Evolutionary conservation across 2,113 vertebrate species (phyloP).

Genomic region (Solea solea): DNA sequence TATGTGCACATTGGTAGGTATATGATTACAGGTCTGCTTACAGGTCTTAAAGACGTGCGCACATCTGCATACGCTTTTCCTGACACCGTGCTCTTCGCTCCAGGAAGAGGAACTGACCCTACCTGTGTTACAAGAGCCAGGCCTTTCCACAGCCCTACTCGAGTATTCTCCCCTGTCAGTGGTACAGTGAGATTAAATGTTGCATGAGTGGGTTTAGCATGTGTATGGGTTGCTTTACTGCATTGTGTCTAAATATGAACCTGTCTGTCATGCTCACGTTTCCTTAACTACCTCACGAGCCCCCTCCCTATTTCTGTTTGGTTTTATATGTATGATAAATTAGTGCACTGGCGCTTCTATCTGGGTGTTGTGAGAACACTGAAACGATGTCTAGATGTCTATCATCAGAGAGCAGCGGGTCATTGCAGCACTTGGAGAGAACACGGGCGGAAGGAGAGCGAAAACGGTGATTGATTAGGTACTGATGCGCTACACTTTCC

Average conservation of each 20-base stretch:
- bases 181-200: constrained; percentile 43
- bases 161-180: constrained; percentile 48
- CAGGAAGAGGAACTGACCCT: constrained; percentile 56
- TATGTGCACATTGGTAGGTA: constrained; percentile 6
- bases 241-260: constrained; percentile 63
- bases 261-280: constrained; percentile 58
- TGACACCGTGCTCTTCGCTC: constrained; percentile 9
- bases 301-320: constrained; percentile 55
- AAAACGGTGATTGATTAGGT: constrained; percentile 35
- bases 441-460: background rate
- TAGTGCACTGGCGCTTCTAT: constrained; percentile 21
- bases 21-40: constrained; percentile 9
- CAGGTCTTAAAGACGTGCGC: background rate
- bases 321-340: constrained; percentile 62
- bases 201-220: constrained; percentile 23
- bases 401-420: constrained; percentile 21
- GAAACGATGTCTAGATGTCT: constrained; percentile 18
- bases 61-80: constrained; percentile 45
- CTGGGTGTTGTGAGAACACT: constrained; percentile 20
- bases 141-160: constrained; percentile 22
- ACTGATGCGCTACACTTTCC: constrained; percentile 54
- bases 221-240: constrained; percentile 34
- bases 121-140: constrained; percentile 44
- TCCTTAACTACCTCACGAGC: constrained; percentile 14
- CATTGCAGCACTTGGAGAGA: background rate